Evolutionary conservation across 2,797 vertebrate species (phyloP).

Genomic region (Lacerta agilis): DNA sequence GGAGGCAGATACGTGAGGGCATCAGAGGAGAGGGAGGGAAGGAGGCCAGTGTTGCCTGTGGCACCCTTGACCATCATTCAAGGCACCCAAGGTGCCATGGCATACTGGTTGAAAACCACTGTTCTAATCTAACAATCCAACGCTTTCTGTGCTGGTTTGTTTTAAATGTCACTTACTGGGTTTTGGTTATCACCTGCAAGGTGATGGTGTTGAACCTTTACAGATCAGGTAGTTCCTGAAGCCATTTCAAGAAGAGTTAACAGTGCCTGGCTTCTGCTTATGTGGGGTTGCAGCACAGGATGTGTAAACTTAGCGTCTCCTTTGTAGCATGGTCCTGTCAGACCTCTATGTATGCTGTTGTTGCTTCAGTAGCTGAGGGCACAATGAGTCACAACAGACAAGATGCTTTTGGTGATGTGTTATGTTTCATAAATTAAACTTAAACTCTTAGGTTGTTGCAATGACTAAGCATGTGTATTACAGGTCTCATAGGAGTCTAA

Average conservation of each 20-base stretch:
- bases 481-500: neutral
- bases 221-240: neutral
- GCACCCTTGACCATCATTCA: too few species aligned
- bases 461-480: constrained; percentile 24
- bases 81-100: too few species aligned
- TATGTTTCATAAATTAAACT: constrained; percentile 25
- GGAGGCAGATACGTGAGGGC: too few species aligned
- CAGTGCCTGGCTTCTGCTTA: neutral
- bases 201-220: neutral
- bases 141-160: neutral
- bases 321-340: neutral
- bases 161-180: neutral
- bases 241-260: neutral
- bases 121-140: neutral
- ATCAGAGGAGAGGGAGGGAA: too few species aligned
- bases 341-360: neutral
- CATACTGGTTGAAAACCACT: neutral
- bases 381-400: constrained; percentile 15
- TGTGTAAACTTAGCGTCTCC: neutral
- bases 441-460: constrained; percentile 27
- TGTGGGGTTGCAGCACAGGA: neutral
- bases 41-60: too few species aligned
- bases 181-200: neutral
- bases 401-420: constrained; percentile 12
- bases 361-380: constrained; percentile 1